Evolutionary conservation across 2,113 vertebrate genomes (phyloP).

Genomic region (Tetrax tetrax): DNA sequence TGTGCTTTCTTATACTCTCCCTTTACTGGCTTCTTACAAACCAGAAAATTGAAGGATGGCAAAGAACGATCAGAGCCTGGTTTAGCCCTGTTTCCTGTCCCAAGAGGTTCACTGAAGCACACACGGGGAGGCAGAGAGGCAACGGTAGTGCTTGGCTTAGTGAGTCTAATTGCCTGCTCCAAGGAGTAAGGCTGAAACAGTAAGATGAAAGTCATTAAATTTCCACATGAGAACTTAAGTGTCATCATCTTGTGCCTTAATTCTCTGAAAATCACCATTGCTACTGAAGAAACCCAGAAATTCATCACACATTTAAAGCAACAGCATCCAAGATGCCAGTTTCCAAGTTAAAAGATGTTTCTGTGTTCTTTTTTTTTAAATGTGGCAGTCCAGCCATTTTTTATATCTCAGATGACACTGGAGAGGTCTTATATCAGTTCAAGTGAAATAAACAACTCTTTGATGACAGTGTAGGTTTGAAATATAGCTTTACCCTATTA

Average conservation of each 20-base stretch:
- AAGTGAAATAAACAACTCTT: conserved; percentile 27
- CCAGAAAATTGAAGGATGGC: not conserved
- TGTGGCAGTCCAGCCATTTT: not conserved
- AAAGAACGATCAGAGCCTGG: not conserved
- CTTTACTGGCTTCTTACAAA: not conserved
- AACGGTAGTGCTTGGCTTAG: not conserved
- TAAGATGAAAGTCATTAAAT: not conserved
- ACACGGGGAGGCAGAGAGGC: not conserved
- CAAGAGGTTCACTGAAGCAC: not conserved
- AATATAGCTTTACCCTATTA: not conserved
- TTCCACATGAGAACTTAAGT: not conserved
- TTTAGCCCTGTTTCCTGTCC: not conserved
- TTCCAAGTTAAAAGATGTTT: not conserved
- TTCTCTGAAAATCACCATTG: not conserved
- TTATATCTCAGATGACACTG: not conserved
- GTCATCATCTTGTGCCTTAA: not conserved
- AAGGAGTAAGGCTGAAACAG: not conserved
- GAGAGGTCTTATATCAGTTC: not conserved
- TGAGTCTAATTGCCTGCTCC: not conserved
- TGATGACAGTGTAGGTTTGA: not conserved
- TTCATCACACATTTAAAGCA: not conserved
- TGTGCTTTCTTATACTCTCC: not conserved
- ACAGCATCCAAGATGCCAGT: not conserved
- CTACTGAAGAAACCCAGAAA: not conserved
- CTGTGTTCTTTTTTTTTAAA: not conserved